Conservation (phyloP, 2,797 vertebrate species). For the Falco concolor region DNA sequence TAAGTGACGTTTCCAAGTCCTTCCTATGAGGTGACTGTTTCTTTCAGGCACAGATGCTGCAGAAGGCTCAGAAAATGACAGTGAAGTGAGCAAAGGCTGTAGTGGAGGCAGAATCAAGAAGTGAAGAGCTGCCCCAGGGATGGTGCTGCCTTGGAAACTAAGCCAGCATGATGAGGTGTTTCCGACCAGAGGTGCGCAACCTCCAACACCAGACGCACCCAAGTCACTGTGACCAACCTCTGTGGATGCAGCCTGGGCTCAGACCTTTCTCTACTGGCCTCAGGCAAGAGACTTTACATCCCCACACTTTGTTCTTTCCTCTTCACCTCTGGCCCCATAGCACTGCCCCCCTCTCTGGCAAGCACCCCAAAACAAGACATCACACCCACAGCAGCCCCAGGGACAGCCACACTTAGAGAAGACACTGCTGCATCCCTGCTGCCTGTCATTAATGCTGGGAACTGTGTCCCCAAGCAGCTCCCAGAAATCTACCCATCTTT, state of each 20-base stretch:
- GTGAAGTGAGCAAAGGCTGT: background rate
- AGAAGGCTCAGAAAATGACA: background rate
- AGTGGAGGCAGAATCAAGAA: background rate
- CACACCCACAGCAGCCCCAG: background rate
- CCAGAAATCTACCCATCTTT: background rate
- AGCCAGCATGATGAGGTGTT: background rate
- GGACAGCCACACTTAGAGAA: background rate
- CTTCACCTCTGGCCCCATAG: background rate
- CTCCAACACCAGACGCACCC: background rate
- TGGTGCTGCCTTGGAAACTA: background rate
- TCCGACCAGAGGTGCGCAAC: background rate
- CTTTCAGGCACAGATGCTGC: background rate
- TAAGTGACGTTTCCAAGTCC: background rate
- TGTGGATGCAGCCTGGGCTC: background rate
- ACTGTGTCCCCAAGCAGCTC: background rate
- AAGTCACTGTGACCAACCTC: background rate
- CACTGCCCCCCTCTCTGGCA: background rate
- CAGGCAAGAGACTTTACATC: background rate
- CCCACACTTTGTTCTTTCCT: background rate
- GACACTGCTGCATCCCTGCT: background rate
- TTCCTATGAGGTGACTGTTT: background rate
- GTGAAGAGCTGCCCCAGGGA: background rate
- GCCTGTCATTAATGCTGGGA: rapidly evolving
- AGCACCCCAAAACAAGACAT: background rate
- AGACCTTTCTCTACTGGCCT: background rate